Base-by-base conservation (phyloP, 2,888 invertebrate species). In the Conchocele bisecta region DNA sequence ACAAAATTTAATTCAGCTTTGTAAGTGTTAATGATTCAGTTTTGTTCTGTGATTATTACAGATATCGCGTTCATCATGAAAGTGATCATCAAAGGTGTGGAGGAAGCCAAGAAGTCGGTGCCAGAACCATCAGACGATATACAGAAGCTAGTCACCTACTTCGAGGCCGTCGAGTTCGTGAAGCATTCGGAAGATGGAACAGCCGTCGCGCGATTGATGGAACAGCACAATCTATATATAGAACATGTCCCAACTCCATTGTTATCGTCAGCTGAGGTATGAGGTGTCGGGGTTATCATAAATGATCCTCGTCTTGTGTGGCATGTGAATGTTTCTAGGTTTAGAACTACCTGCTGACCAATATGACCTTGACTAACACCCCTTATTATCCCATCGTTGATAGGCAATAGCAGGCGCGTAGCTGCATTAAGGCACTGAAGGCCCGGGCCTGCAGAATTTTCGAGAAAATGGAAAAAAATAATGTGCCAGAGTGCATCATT, bases 161-260 rank as follows among this genome's bases (percentile, higher is more conserved):
- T 91, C 33, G 84, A 85, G 56, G 89, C 85, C 15, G 83, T 90
- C 5, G 83, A 90, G 54, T 84, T 65, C 26, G 85, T 83, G 48
- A 88, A 84, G 70, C 86, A 84, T 78, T 78, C 84, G 28, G 75
- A 76, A 22, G 89, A 84, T 78, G 84, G 83, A 5, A 76, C 82
- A 13, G 77, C 83, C 65, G 85, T 89, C 4, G 84, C 90, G 20
- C 74, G 86, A 15, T 78, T 84, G 29, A 80, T 89, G 35, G 84
- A 86, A 57, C 72, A 92, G 53, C 90, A 94, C 74, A 91, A 93
- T 53, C 93, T 95, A 41, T 93, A 93, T 15, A 91, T 94, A 42
- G 94, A 94, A 83, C 94, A 95, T 89, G 93, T 96, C 35, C 94
- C 95, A 59, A 93, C 94, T 13, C 93, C 93, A 84, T 91, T 95